Evolutionary conservation across 2,113 vertebrate species (phyloP), one percentile per base, ranked within the genome.

Genomic region (Equus przewalskii): DNA sequence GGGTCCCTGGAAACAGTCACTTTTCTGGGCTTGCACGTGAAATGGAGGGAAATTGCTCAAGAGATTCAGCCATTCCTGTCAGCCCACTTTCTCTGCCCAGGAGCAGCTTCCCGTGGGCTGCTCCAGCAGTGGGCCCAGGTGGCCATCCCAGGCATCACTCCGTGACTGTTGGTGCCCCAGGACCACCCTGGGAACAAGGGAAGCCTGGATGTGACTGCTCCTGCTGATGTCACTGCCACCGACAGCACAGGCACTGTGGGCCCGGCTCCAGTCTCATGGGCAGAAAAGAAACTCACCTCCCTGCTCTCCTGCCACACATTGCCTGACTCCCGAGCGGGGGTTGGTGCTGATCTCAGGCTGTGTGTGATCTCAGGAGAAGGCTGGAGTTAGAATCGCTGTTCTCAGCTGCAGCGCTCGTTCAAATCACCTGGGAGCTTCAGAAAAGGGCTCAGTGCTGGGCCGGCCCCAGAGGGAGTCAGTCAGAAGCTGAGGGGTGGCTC

Each of bases 271-370:
- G 11, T 93, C 94, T 96, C 69, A 7, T 0, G 97, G 88, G 97
- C 94, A 14, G 51, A 54, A 54, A 54, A 54, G 95, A 98, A 96
- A 97, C 8, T 46, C n/a, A 22, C 0, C 78, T 70, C 96, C 96
- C 89, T 92, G 93, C 93, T 91, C 51, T 21, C 24, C 60, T 41
- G 21, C 49, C 67, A 0, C 78, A 95, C 0, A 80, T 88, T 92
- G 90, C 2, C 12, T 54, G 94, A 79, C 21, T 62, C 67, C 12
- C 24, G 7, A 22, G 0, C 92, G 15, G 62, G 62, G 16, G 26
- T 73, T 67, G 24, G 0, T 92, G 79, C 80, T 54, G 30, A 14
- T 91, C 75, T 84, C 73, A 0, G 64, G 14, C 90, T 64, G 24
- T 5, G 4, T 4, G n/a, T 33, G 46, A 4, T 19, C 54, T 41